These are phyloP conservation scores for Capra hircus DNA, from an alignment of 2,113 vertebrate species.

Conservation along the genomic window DNA sequence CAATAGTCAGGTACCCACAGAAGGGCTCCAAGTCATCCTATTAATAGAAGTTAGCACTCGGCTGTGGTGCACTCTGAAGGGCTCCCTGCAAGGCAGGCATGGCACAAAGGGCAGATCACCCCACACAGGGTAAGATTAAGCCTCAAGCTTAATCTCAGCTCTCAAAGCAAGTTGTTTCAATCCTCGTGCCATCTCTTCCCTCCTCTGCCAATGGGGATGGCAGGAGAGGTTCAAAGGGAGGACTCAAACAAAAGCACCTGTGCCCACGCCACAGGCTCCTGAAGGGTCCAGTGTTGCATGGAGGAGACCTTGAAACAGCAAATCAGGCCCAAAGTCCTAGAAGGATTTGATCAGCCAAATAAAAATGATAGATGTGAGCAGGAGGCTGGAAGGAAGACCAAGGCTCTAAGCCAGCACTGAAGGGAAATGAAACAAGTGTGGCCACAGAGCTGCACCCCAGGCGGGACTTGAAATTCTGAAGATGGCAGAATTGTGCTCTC, in stretches of 20 bases:
- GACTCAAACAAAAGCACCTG: neutral
- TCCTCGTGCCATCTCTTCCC: neutral
- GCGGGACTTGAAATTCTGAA: neutral
- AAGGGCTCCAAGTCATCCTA: neutral
- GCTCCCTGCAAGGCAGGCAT: neutral
- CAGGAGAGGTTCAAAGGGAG: neutral
- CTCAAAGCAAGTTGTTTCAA: neutral
- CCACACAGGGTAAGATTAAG: neutral
- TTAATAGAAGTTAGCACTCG: neutral
- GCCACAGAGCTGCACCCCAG: neutral
- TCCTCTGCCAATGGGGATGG: neutral
- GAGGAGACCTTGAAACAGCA: neutral
- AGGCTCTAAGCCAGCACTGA: neutral
- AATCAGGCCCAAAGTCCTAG: neutral
- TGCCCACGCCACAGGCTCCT: neutral
- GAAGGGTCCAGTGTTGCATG: neutral
- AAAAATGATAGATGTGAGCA: constrained; percentile 15
- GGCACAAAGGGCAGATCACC: neutral
- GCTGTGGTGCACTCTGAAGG: neutral
- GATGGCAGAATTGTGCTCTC: neutral
- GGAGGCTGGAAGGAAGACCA: neutral
- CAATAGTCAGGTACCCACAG: neutral
- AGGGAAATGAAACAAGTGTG: neutral
- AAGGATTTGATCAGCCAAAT: neutral
- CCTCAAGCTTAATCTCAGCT: neutral